phyloP scores from a whole-genome alignment of 2,888 invertebrate species.

The Andricus quercusramuli region DNA sequence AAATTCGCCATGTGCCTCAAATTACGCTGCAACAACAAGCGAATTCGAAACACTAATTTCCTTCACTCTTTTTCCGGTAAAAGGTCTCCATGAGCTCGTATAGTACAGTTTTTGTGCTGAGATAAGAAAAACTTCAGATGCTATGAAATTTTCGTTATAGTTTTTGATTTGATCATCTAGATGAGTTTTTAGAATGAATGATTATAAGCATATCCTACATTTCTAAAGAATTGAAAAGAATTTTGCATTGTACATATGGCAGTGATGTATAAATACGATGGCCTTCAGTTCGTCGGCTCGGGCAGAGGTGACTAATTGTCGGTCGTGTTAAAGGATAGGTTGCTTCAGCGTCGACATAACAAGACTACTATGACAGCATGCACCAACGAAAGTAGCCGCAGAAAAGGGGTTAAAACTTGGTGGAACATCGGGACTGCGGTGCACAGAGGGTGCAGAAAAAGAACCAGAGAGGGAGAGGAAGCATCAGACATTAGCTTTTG shows the following conservation, averaged over 20 bases:
- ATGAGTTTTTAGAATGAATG: no score
- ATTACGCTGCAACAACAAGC: constrained; percentile 2
- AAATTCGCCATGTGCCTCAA: constrained; percentile 18
- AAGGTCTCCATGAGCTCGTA: not conserved
- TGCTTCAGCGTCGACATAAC: constrained; percentile 59
- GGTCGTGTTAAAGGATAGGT: constrained; percentile 65
- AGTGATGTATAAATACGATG: not conserved
- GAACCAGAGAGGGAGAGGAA: constrained; percentile 43
- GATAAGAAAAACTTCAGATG: not conserved
- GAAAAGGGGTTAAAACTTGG: constrained; percentile 54
- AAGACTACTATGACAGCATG: constrained; percentile 54
- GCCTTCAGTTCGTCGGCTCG: constrained; percentile 25
- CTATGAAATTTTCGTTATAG: no score
- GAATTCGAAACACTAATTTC: constrained; percentile 9
- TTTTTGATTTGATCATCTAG: no score
- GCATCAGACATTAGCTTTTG: constrained; percentile 57
- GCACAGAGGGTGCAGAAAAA: constrained; percentile 42
- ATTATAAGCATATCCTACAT: no score
- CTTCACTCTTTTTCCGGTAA: not conserved
- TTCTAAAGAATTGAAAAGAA: no score
- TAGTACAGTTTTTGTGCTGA: not conserved
- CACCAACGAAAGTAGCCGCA: constrained; percentile 59
- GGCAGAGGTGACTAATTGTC: constrained; percentile 65
- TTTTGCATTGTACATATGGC: not conserved
- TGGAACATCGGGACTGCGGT: constrained; percentile 46